Evolutionary conservation across 2,113 vertebrate species (phyloP).

Genomic region (Calypte anna): DNA sequence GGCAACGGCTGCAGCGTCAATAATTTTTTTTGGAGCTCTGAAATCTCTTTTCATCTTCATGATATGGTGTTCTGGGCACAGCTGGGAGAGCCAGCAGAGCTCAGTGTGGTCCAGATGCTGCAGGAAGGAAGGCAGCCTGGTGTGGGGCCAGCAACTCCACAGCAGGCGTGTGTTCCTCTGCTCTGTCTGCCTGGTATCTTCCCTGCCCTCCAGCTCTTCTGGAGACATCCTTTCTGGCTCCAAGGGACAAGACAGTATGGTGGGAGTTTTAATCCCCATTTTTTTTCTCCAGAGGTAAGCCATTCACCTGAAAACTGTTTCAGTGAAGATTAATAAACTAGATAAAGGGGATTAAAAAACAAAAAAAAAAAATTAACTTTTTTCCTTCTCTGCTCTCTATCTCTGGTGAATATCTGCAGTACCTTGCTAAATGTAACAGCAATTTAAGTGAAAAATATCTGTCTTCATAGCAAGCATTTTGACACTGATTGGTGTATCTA

Average conservation of each 20-base stretch:
- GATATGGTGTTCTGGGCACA: accelerated
- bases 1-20: not conserved
- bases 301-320: not conserved
- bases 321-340: not conserved
- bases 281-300: not conserved
- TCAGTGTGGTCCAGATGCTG: not conserved
- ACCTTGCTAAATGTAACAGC: not conserved
- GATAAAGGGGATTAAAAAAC: not conserved
- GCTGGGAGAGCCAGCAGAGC: not conserved
- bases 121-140: not conserved
- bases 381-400: not conserved
- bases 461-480: not conserved
- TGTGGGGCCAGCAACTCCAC: not conserved
- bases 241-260: not conserved
- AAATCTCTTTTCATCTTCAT: not conserved
- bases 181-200: not conserved
- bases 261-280: not conserved
- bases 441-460: not conserved
- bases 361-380: not conserved
- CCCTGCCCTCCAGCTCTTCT: not conserved
- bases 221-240: not conserved
- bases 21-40: not conserved
- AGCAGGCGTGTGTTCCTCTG: not conserved
- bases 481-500: not conserved
- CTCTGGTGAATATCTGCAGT: not conserved